Percentiles rank a stretch among this genome's conserved stretches.
Conservation (phyloP, 2,113 vertebrate genomes). For the Emberiza fucata region DNA sequence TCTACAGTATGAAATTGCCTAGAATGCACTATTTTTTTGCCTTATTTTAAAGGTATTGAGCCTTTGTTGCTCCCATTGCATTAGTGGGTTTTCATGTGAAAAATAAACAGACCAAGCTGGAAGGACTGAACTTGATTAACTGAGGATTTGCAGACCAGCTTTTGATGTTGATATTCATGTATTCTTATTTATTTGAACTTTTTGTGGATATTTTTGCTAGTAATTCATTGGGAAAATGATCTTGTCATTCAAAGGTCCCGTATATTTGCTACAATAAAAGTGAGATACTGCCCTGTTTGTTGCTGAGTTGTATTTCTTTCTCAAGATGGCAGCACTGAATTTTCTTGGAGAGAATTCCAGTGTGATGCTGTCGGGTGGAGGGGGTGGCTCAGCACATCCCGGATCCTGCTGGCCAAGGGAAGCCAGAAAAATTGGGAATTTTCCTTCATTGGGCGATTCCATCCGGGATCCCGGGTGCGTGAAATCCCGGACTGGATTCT, state of each 20-base stretch:
- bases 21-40: background rate
- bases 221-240: background rate
- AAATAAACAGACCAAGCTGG: background rate
- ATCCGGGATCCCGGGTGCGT: accelerated
- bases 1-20: background rate
- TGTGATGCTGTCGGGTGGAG: accelerated
- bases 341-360: background rate
- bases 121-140: background rate
- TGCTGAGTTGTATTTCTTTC: background rate
- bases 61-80: background rate
- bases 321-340: background rate
- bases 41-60: slow-evolving; percentile 7
- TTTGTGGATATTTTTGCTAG: slow-evolving; percentile 18
- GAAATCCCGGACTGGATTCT: accelerated
- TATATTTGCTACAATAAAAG: slow-evolving; percentile 33
- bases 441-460: background rate
- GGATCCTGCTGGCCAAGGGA: background rate
- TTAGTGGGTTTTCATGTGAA: background rate
- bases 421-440: background rate
- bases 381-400: background rate
- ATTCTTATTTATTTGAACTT: background rate
- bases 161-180: background rate
- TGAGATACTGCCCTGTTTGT: background rate
- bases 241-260: background rate
- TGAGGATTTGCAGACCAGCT: background rate